These are phyloP conservation scores for Andrena hattorfiana DNA, from an alignment of 2,888 invertebrate species.

Conservation along the genomic window DNA sequence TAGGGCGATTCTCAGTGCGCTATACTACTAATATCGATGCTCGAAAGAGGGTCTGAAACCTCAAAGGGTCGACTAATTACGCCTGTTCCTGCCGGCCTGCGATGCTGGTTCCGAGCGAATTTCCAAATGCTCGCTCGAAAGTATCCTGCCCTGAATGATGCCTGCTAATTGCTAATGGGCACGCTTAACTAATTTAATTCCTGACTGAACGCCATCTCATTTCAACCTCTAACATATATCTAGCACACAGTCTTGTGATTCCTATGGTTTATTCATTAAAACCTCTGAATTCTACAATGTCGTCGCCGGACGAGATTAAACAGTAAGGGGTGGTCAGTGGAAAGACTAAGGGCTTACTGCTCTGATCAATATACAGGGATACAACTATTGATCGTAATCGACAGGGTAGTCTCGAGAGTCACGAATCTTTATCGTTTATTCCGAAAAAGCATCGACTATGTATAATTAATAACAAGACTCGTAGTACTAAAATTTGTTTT, in stretches of 20 bases:
- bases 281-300: neutral
- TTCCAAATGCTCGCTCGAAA: constrained; percentile 56
- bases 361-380: constrained; percentile 2
- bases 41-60: constrained; percentile 69
- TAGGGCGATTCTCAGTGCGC: constrained; percentile 50
- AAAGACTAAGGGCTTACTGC: neutral
- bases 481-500: constrained; percentile 20
- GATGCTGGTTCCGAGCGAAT: constrained; percentile 43
- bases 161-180: constrained; percentile 19
- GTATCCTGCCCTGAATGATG: constrained; percentile 35
- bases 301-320: neutral
- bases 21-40: constrained; percentile 70
- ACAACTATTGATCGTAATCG: constrained; percentile 57
- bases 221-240: neutral
- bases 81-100: constrained; percentile 48
- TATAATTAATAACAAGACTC: constrained; percentile 49
- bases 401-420: constrained; percentile 37
- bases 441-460: constrained; percentile 38
- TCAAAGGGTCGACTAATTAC: constrained; percentile 74
- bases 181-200: constrained; percentile 26
- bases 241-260: neutral
- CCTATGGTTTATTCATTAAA: neutral
- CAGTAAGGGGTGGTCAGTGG: neutral
- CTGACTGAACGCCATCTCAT: neutral
- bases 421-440: constrained; percentile 37